These are phyloP conservation scores for Rhinichthys osculus DNA, from an alignment of 2,797 vertebrate genomes.

Conservation along the genomic window DNA sequence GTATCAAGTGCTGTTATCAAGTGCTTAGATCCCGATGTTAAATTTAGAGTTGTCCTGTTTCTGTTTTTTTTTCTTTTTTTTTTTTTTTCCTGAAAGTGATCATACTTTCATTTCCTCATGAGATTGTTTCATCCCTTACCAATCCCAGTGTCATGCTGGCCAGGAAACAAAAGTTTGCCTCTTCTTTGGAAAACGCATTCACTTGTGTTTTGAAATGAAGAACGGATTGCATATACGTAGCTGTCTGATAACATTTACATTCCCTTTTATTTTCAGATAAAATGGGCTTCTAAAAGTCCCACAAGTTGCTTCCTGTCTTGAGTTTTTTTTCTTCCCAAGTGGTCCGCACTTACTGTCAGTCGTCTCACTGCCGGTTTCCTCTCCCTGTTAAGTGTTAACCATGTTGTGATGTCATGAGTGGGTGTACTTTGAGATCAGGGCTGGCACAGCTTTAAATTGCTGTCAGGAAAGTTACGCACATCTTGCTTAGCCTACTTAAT, in stretches of 20 bases:
- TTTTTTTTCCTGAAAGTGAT: not conserved
- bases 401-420: constrained; percentile 55
- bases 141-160: not conserved
- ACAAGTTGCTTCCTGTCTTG: constrained; percentile 19
- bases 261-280: not conserved
- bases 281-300: constrained; percentile 3
- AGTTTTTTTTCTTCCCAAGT: not conserved
- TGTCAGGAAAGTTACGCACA: constrained; percentile 41
- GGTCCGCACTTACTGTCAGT: not conserved
- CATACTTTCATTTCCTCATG: constrained; percentile 7
- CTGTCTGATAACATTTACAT: not conserved
- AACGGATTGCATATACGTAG: not conserved
- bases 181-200: not conserved
- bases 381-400: constrained; percentile 32
- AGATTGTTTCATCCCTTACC: not conserved
- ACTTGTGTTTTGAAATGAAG: constrained; percentile 25
- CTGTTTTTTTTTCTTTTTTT: not conserved
- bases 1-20: not conserved
- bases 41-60: not conserved
- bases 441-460: constrained; percentile 52
- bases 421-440: constrained; percentile 57
- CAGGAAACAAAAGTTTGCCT: constrained; percentile 20
- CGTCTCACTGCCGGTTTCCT: not conserved
- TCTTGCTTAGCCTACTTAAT: constrained; percentile 30
- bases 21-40: not conserved